These are phyloP conservation scores for Urocolius indicus DNA, from an alignment of 2,113 vertebrate species.

Conservation along the genomic window DNA sequence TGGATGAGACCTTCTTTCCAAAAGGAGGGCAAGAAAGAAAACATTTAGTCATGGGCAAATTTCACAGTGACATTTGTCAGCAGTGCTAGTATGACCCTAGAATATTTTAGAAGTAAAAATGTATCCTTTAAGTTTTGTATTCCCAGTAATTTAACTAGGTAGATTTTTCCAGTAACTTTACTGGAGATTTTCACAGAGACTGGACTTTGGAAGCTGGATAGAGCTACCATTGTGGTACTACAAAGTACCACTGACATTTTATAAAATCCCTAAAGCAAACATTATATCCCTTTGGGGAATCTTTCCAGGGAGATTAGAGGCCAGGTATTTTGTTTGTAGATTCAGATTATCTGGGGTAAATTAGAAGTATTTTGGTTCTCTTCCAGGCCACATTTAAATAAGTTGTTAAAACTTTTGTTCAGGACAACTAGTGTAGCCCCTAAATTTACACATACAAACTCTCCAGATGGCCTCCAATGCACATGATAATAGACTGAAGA, in stretches of 20 bases:
- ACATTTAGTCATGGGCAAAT: neutral
- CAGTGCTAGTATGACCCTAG: neutral
- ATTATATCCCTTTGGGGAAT: neutral
- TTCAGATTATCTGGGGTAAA: neutral
- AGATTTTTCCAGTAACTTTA: neutral
- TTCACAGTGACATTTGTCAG: neutral
- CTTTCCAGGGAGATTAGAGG: neutral
- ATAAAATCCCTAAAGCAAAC: neutral
- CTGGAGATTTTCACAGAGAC: neutral
- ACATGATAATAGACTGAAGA: neutral
- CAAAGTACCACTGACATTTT: neutral
- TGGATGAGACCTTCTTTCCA: neutral
- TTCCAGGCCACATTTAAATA: neutral
- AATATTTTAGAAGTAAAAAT: neutral
- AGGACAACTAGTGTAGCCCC: neutral
- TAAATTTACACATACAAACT: neutral
- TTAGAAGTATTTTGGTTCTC: neutral
- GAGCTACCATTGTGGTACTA: rapidly evolving
- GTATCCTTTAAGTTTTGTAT: neutral
- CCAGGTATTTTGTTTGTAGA: neutral
- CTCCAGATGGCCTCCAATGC: neutral
- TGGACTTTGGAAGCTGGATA: neutral
- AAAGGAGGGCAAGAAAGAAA: neutral
- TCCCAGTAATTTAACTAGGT: neutral
- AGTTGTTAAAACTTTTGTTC: neutral